Evolutionary conservation across 1,140 invertebrate genomes (phyloP).

Genomic region (Cydia splendana): DNA sequence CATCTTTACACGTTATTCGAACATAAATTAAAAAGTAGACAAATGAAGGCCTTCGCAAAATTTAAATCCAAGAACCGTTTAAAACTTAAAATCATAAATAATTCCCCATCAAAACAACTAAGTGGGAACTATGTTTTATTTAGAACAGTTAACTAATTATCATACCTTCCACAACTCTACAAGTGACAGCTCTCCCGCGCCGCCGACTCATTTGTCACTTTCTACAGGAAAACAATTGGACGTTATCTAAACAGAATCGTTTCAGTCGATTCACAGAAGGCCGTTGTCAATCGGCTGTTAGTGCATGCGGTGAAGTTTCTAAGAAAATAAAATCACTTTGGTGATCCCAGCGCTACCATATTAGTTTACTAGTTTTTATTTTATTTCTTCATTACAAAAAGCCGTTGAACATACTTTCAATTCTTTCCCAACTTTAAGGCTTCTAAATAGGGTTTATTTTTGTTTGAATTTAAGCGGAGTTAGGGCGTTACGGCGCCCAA

Average conservation of each 20-base stretch:
- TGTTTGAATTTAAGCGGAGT: slow-evolving; percentile 41
- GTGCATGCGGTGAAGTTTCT: slow-evolving; percentile 56
- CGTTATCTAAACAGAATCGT: slow-evolving; percentile 18
- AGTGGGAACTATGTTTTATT: neutral
- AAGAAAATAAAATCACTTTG: slow-evolving; percentile 67
- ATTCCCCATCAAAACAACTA: neutral
- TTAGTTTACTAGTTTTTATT: slow-evolving; percentile 71
- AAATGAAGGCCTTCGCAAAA: too few species aligned
- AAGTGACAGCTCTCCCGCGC: slow-evolving; percentile 6
- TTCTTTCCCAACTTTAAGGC: slow-evolving; percentile 47
- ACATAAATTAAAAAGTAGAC: too few species aligned
- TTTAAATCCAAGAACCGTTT: neutral
- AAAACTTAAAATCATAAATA: neutral
- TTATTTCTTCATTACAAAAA: slow-evolving; percentile 41
- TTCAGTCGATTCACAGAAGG: slow-evolving; percentile 32
- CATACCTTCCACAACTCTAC: neutral
- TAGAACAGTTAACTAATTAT: slow-evolving; percentile 13
- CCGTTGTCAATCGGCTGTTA: slow-evolving; percentile 44
- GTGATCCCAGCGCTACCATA: slow-evolving; percentile 63
- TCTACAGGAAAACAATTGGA: slow-evolving; percentile 33
- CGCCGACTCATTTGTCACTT: slow-evolving; percentile 13
- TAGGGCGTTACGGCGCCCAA: slow-evolving; percentile 56
- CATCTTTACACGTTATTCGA: too few species aligned
- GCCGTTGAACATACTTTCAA: slow-evolving; percentile 41
- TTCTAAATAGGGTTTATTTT: slow-evolving; percentile 54